Percentiles rank a stretch among this genome's conserved stretches.
Conservation (phyloP, 2,113 vertebrate genomes). For the Opisthocomus hoazin region DNA sequence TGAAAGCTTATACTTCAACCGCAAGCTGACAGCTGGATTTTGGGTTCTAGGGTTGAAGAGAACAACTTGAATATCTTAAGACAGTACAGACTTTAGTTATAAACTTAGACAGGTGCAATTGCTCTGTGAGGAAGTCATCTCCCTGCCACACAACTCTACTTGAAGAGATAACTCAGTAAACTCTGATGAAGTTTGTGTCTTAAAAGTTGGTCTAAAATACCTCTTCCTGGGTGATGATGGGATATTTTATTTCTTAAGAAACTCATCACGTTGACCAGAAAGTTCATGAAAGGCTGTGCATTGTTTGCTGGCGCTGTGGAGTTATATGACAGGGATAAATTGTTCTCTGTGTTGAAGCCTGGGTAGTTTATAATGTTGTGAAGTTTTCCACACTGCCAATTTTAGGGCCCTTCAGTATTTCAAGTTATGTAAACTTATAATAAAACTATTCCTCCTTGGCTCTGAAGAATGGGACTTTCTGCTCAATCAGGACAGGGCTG, state of each 20-base stretch:
- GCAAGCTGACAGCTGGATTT: not conserved
- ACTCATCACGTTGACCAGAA: not conserved
- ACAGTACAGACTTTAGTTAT: not conserved
- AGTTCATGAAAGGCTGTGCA: conserved; percentile 1
- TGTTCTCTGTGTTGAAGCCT: not conserved
- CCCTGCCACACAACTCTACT: not conserved
- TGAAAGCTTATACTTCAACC: not conserved
- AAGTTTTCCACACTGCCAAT: conserved; percentile 21
- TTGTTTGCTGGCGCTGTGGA: not conserved
- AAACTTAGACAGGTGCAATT: not conserved
- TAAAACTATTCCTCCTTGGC: conserved; percentile 22
- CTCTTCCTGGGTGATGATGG: not conserved
- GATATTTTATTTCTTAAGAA: conserved; percentile 23
- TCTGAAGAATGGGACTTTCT: not conserved
- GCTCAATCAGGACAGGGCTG: not conserved
- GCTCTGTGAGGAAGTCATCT: not conserved
- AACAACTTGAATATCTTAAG: not conserved
- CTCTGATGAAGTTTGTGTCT: not conserved
- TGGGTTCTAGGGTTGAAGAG: not conserved
- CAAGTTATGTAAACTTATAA: conserved; percentile 11
- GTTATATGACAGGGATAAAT: not conserved
- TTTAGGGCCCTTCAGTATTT: conserved; percentile 22
- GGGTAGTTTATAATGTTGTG: not conserved
- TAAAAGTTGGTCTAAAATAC: not conserved
- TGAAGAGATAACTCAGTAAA: not conserved